phyloP scores from a whole-genome alignment of 1,140 invertebrate species.

The Condylostylus longicornis region DNA sequence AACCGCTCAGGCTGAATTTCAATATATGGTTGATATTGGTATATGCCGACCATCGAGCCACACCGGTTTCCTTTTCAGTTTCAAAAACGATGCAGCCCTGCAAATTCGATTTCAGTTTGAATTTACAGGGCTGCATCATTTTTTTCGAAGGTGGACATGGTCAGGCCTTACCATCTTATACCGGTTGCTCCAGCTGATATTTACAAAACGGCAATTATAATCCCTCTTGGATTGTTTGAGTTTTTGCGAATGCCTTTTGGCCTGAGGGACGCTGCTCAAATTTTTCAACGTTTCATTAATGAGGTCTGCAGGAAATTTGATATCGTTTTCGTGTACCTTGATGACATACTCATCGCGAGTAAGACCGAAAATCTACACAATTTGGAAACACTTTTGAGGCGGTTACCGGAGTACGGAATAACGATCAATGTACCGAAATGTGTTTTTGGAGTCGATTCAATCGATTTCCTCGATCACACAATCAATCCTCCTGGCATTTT shows the following conservation, averaged over 20 bases:
- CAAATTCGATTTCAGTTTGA: too few relatives aligned
- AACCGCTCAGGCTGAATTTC: too few relatives aligned
- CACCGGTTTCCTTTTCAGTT: too few relatives aligned
- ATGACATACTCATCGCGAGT: slow-evolving; percentile 35
- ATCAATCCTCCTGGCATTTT: too few relatives aligned
- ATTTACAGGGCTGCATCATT: slow-evolving; percentile 18
- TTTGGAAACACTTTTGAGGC: slow-evolving; percentile 11
- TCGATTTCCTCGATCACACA: slow-evolving; percentile 6
- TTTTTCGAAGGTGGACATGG: slow-evolving; percentile 35
- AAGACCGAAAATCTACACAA: slow-evolving; percentile 15
- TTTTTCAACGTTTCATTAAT: slow-evolving; percentile 37
- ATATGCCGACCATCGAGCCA: too few relatives aligned
- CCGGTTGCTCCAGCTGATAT: slow-evolving; percentile 18
- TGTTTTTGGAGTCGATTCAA: slow-evolving; percentile 8
- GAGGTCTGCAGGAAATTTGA: slow-evolving; percentile 24
- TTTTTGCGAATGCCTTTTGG: slow-evolving; percentile 20
- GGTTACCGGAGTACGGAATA: slow-evolving; percentile 15
- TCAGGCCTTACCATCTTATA: slow-evolving; percentile 34
- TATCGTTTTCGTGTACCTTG: slow-evolving; percentile 33
- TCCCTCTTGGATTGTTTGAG: slow-evolving; percentile 28
- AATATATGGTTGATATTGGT: too few relatives aligned
- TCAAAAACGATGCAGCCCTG: too few relatives aligned
- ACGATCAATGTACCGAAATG: slow-evolving; percentile 22
- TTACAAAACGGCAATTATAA: slow-evolving; percentile 29
- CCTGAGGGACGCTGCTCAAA: slow-evolving; percentile 16